Conservation (phyloP, 2,888 invertebrate species). For the Strigamia maritima region DNA sequence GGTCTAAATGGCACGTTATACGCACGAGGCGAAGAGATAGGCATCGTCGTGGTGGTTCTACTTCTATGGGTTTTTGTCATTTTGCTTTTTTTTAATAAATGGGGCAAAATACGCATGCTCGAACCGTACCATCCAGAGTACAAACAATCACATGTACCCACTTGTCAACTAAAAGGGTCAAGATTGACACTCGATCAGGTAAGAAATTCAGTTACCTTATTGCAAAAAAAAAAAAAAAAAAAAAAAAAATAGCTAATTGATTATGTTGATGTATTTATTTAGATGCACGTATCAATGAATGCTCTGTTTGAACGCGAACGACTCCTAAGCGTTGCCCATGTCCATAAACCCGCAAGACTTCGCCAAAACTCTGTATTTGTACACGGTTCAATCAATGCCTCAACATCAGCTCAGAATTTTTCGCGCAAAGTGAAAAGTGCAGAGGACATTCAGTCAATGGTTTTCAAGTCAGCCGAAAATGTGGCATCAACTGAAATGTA, state of each 20-base stretch:
- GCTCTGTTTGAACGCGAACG: slow-evolving; percentile 41
- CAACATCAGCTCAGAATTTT: slow-evolving; percentile 60
- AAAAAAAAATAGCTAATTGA: no score
- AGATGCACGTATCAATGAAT: slow-evolving; percentile 39
- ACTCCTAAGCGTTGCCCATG: slow-evolving; percentile 37
- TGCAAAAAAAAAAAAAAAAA: no score
- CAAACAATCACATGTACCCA: slow-evolving; percentile 61
- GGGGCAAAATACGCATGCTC: slow-evolving; percentile 90
- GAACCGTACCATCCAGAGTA: slow-evolving; percentile 89
- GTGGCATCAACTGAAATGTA: slow-evolving; percentile 34
- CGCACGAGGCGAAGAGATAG: slow-evolving; percentile 79
- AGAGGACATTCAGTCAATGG: slow-evolving; percentile 42
- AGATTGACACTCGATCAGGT: slow-evolving; percentile 67
- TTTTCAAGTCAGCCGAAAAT: slow-evolving; percentile 33
- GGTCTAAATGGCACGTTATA: slow-evolving; percentile 37
- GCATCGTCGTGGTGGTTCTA: slow-evolving; percentile 78
- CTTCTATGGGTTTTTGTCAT: slow-evolving; percentile 86
- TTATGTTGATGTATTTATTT: no score
- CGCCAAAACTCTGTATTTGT: slow-evolving; percentile 85
- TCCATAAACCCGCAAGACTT: slow-evolving; percentile 52
- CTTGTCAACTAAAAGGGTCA: slow-evolving; percentile 52
- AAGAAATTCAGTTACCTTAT: no score
- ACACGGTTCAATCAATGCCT: slow-evolving; percentile 60
- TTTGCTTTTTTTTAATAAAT: slow-evolving; percentile 85
- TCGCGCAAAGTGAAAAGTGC: slow-evolving; percentile 78